Conservation (phyloP, 1,140 invertebrate genomes). For the Drosophila athabasca region DNA sequence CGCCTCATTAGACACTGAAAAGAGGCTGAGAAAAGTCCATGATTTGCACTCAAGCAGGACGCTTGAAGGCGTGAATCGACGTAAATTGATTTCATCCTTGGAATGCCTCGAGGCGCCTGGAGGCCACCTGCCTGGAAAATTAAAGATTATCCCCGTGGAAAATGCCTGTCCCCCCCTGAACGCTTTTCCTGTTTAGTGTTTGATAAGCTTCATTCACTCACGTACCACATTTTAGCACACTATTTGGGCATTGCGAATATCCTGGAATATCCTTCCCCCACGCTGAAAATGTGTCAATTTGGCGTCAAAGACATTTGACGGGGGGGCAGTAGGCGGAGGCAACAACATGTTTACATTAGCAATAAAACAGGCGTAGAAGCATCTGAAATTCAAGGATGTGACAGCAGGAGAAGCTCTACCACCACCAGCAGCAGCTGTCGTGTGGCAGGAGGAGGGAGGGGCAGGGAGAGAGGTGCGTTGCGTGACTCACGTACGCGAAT, state of each 20-base stretch:
- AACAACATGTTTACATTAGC: constrained; percentile 76
- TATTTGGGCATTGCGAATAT: constrained; percentile 54
- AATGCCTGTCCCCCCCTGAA: constrained; percentile 1
- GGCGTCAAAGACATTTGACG: constrained; percentile 66
- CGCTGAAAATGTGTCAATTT: constrained; percentile 72
- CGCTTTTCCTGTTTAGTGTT: constrained; percentile 29
- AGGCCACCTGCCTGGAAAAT: constrained; percentile 60
- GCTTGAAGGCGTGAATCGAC: constrained; percentile 51
- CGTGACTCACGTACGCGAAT: constrained; percentile 53
- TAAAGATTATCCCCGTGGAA: constrained; percentile 46
- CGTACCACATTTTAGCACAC: constrained; percentile 69
- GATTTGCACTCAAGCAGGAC: constrained; percentile 39
- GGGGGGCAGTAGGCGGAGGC: constrained; percentile 4
- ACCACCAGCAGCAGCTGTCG: constrained; percentile 1
- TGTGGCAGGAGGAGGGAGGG: constrained; percentile 25
- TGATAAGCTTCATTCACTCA: constrained; percentile 46
- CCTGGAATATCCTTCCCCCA: constrained; percentile 31
- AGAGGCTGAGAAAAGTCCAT: constrained; percentile 14
- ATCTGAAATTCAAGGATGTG: constrained; percentile 60
- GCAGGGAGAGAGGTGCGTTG: constrained; percentile 29
- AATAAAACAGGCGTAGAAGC: constrained; percentile 66
- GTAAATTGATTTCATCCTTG: constrained; percentile 69
- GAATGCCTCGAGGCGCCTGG: constrained; percentile 19
- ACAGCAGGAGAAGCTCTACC: constrained; percentile 10
- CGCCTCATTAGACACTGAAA: constrained; percentile 54